Evolutionary conservation across 2,113 vertebrate species (phyloP), one percentile per base, ranked within the genome.

Genomic region (Cottus gobio): DNA sequence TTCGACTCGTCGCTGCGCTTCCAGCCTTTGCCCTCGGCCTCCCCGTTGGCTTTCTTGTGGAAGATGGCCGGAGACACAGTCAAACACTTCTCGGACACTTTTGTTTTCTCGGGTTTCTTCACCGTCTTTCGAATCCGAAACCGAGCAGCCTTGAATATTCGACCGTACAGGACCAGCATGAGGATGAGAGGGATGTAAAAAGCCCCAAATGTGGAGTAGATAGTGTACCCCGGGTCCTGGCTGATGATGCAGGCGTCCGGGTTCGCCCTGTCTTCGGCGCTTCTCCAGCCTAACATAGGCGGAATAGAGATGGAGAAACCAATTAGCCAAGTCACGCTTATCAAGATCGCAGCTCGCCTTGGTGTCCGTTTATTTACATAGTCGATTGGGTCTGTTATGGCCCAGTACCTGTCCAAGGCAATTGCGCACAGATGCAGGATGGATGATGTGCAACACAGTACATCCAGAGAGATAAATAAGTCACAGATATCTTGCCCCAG

Each of bases 341-440:
- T 99, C 7, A 99, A 92, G 80, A 95, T 85, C 13, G 97, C 98
- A 1, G 98, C 98, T 77, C 98, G 91, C 79, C 95, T 95, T 18
- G 98, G 98, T 13, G 98, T 99, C 90, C 98, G 93, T 94, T 99
- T 99, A 91, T 98, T 99, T 75, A 99, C 96, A 76, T 99, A 99
- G 95, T 98, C 97, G 60, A 99, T 97, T 30, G 98, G 97, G 87
- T 99, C 97, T 0, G 98, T 99, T 88, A 99, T 99, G 84, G 97
- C 97, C 98, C 98, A 99, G 93, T 97, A 99, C 86, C 98, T 95
- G 95, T 99, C 98, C 93, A 99, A 85, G 10, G 98, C 98, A 74
- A 99, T 99, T 90, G 97, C 97, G 89, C 98, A 99, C 92, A 99
- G 93, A 94, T 99, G 98, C 81, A 99, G 95, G 87, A 99, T 99